These are phyloP conservation scores for Hypotaenidia philippensis DNA, from an alignment of 2,797 vertebrate genomes.

Conservation along the genomic window DNA sequence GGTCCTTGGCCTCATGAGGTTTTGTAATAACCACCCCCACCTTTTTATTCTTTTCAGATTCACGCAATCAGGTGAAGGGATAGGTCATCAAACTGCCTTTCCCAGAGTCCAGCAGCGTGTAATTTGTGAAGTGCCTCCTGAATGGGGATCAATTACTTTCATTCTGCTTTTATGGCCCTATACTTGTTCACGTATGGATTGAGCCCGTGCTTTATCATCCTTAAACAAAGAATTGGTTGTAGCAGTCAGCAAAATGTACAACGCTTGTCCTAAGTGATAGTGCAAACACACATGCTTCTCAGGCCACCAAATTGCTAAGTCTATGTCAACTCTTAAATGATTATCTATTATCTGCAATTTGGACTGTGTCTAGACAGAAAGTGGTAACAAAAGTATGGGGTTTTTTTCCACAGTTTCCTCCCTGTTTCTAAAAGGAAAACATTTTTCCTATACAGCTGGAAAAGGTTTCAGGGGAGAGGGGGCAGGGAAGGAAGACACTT, in stretches of 20 bases:
- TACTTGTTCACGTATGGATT: not conserved
- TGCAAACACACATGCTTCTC: not conserved
- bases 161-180: not conserved
- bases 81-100: not conserved
- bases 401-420: not conserved
- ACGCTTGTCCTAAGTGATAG: constrained; percentile 16
- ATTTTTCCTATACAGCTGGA: not conserved
- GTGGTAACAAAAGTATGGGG: not conserved
- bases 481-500: not conserved
- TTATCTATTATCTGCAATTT: constrained; percentile 65
- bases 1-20: not conserved
- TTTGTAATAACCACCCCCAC: not conserved
- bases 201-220: not conserved
- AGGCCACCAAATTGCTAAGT: constrained; percentile 13
- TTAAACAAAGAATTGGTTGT: constrained; percentile 40
- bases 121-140: constrained; percentile 17
- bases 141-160: constrained; percentile 14
- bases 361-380: constrained; percentile 40
- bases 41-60: not conserved
- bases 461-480: not conserved
- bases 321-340: constrained; percentile 27
- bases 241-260: constrained; percentile 50
- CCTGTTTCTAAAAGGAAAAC: constrained; percentile 26
- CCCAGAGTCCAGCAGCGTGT: not conserved
- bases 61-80: not conserved